Conservation (phyloP, 2,797 vertebrate genomes). For the Acomys russatus region DNA sequence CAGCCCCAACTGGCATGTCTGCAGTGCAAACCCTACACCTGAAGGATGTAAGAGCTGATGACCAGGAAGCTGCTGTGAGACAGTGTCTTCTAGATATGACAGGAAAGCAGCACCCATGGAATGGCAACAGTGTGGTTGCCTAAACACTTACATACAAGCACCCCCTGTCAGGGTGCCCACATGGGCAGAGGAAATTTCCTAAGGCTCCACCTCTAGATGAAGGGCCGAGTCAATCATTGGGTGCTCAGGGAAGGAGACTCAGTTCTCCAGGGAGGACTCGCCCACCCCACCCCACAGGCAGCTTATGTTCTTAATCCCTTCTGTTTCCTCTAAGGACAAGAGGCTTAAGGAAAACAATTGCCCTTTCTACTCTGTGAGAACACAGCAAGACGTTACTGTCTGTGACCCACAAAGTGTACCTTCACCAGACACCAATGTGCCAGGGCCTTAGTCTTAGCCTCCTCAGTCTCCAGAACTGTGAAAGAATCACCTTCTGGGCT, state of each 20-base stretch:
- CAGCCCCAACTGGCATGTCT: background rate
- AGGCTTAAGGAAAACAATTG: background rate
- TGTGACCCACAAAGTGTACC: background rate
- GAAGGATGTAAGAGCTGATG: background rate
- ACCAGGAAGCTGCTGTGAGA: background rate
- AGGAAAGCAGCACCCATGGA: background rate
- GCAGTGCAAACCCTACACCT: background rate
- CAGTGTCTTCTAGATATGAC: background rate
- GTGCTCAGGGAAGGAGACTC: background rate
- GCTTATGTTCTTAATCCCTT: conserved; percentile 9
- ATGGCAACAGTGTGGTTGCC: background rate
- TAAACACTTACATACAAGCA: background rate
- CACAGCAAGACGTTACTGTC: background rate
- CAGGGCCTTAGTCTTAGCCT: background rate
- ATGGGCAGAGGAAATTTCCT: background rate
- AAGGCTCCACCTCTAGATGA: background rate
- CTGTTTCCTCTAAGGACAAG: background rate
- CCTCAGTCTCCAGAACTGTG: background rate
- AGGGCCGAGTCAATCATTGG: background rate
- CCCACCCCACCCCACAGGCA: background rate
- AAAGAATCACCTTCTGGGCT: too few species aligned
- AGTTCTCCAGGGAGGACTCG: background rate
- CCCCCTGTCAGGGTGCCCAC: background rate
- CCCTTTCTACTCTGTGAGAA: background rate
- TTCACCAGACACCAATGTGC: background rate